phyloP scores from a whole-genome alignment of 2,888 invertebrate genomes.

The Eueremaeus valkanovi region DNA sequence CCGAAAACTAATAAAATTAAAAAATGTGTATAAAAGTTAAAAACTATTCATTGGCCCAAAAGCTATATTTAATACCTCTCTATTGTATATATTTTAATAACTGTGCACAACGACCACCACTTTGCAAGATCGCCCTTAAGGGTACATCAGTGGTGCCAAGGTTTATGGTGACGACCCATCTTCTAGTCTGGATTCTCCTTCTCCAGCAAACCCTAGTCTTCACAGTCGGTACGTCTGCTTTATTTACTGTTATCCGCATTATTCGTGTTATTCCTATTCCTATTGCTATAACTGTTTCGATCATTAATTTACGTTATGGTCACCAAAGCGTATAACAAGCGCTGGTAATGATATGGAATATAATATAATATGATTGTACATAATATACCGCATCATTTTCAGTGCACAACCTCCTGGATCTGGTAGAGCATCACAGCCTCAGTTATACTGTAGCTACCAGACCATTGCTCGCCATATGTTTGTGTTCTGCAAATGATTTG shows the following conservation, averaged over 20 bases:
- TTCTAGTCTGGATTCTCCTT: constrained; percentile 18
- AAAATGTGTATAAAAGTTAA: neutral
- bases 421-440: too few relatives aligned
- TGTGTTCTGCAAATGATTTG: too few relatives aligned
- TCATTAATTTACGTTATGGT: too few relatives aligned
- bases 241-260: neutral
- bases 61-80: neutral
- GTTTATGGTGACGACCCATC: constrained; percentile 21
- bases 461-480: too few relatives aligned
- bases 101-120: neutral
- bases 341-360: too few relatives aligned
- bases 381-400: too few relatives aligned
- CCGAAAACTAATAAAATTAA: neutral
- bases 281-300: too few relatives aligned
- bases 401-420: too few relatives aligned
- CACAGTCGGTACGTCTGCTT: constrained; percentile 19
- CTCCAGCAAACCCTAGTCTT: neutral
- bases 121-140: neutral
- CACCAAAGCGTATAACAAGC: too few relatives aligned
- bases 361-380: too few relatives aligned
- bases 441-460: too few relatives aligned
- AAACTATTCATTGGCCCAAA: neutral
- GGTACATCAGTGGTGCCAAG: constrained; percentile 19
- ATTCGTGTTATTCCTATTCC: too few relatives aligned
- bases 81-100: neutral